Evolutionary conservation across 2,888 invertebrate species (phyloP), one percentile per base, ranked within the genome.

Genomic region (Ametastegia equiseti): DNA sequence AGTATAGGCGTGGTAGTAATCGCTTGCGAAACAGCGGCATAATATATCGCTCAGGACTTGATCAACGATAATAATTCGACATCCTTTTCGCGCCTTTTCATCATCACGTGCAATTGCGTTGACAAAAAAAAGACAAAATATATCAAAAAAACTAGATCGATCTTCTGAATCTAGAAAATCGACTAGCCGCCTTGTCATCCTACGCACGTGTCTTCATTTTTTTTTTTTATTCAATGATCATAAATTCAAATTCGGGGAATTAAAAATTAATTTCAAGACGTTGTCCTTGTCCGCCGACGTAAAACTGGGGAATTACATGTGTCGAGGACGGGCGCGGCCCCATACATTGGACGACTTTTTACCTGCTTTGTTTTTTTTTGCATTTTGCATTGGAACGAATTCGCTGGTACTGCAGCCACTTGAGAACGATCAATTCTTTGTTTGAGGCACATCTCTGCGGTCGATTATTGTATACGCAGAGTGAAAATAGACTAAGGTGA

Each of bases 1-100:
- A 42, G 60, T 39, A 54, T 75, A 75, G 78, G 78, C 78, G 78
- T 60, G 78, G 78, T 45, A n/a, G n/a, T n/a, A 9, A 27, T 33
- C 15, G 60, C 42, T 78, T 78, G 60, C 78, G 39, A 30, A 63
- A 60, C n/a, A 36, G 69, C 69, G 13, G 45, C 36, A 23, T 36
- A 36, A 11, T 42, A 23, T 6, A 54, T 11, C 50, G 19, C 30
- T 7, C 23, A 54, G 54, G 54, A 54, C 45, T 54, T 13, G 75
- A 9, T 75, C 13, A 13, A 36, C n/a, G 9, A 23, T 60, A 71
- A 54, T 54, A 54, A 75, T 75, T 54, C 33, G 36, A 54, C 19
- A 75, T 71, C 54, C n/a, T 69, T 69, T n/a, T 65, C n/a, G n/a
- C 65, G 36, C 36, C 65, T 0, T n/a, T n/a, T 65, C 15, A 39